Conservation (phyloP, 2,888 invertebrate species). For the Arenicola marina region DNA sequence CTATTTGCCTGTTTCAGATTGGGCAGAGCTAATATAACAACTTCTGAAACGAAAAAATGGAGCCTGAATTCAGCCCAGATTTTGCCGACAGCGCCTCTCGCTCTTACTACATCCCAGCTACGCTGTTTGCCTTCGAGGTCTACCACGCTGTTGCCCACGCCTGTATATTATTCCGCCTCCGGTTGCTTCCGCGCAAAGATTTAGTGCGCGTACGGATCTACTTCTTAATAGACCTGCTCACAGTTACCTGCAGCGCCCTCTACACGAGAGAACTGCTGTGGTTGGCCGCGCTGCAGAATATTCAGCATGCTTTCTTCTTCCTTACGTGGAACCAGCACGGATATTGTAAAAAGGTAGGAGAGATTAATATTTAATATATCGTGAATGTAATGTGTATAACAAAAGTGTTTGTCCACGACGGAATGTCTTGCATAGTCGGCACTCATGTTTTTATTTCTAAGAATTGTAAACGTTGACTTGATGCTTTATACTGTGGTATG, state of each 20-base stretch:
- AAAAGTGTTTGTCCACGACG: too few relatives aligned
- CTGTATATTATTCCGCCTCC: constrained; percentile 20
- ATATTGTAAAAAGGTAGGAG: constrained; percentile 2
- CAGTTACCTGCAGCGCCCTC: constrained; percentile 16
- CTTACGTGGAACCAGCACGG: constrained; percentile 19
- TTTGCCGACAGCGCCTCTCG: too few relatives aligned
- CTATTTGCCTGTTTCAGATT: too few relatives aligned
- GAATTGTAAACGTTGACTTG: too few relatives aligned
- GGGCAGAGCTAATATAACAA: too few relatives aligned
- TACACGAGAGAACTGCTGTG: constrained; percentile 20
- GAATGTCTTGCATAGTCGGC: too few relatives aligned
- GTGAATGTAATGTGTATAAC: too few relatives aligned
- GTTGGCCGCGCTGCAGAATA: constrained; percentile 15
- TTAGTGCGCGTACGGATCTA: constrained; percentile 21
- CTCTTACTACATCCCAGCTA: too few relatives aligned
- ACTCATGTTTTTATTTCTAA: too few relatives aligned
- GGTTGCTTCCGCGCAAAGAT: constrained; percentile 24
- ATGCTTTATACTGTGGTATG: too few relatives aligned
- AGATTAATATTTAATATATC: neutral
- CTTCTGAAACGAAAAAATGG: too few relatives aligned
- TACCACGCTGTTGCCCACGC: constrained; percentile 19
- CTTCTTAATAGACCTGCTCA: constrained; percentile 23
- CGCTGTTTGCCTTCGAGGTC: constrained; percentile 1
- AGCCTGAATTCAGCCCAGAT: too few relatives aligned
- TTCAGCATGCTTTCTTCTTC: constrained; percentile 24